These are phyloP conservation scores for Jordanella pulchra DNA, from an alignment of 2,797 vertebrate genomes.

Conservation along the genomic window DNA sequence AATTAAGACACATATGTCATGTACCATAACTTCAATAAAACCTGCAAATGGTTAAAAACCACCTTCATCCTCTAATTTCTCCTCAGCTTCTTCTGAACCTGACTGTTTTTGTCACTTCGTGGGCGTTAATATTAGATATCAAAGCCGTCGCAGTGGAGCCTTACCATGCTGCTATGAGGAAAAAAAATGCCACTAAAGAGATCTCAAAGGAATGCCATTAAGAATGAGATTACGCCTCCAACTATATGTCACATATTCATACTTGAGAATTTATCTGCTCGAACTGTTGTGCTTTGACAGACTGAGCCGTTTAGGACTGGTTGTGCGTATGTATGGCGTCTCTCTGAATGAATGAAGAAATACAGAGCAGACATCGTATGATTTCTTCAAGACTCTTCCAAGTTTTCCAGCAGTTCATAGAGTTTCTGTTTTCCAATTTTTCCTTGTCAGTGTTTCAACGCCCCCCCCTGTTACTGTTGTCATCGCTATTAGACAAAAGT, in stretches of 20 bases:
- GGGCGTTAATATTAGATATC: constrained; percentile 5
- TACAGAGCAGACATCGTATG: constrained; percentile 45
- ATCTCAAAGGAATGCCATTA: background rate
- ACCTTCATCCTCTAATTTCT: constrained; percentile 25
- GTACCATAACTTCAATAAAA: constrained; percentile 31
- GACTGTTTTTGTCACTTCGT: background rate
- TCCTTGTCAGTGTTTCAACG: constrained; percentile 38
- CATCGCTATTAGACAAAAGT: constrained; percentile 17
- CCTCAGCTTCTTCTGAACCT: constrained; percentile 18
- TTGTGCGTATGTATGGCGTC: constrained; percentile 56
- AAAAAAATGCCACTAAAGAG: background rate
- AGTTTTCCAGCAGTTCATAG: constrained; percentile 30
- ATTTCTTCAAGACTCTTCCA: constrained; percentile 48
- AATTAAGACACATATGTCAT: constrained; percentile 38
- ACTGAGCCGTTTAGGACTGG: constrained; percentile 41
- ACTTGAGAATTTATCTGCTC: constrained; percentile 31
- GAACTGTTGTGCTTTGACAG: constrained; percentile 12
- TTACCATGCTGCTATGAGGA: background rate
- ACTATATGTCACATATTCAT: constrained; percentile 8
- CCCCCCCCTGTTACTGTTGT: constrained; percentile 7
- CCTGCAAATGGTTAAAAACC: constrained; percentile 28
- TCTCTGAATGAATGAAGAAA: constrained; percentile 39
- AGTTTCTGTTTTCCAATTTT: constrained; percentile 51
- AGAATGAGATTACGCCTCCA: background rate
- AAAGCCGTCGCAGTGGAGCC: background rate